Evolutionary conservation across 92 coral and sea anemone species (phyloP), one percentile per base, ranked within the genome.

Genomic region (Meandrina meandrites): DNA sequence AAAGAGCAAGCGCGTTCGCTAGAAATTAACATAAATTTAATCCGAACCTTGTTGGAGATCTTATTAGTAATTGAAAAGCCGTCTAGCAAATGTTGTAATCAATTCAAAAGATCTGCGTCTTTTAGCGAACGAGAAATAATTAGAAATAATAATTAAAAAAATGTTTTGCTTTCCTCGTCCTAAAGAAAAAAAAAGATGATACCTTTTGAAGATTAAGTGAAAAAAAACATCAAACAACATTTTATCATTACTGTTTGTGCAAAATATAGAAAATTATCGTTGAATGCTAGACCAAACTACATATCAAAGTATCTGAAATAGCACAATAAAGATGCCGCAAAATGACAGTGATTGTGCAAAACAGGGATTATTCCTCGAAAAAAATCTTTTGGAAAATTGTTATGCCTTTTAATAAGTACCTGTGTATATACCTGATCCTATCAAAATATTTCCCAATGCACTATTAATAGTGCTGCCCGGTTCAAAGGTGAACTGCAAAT

Each of bases 11-110:
- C 51, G 13, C 4, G n/a, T 70, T 70, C 21, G 75, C 42, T 31
- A 32, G 19, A 73, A 35, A 73, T 73, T 73, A 73, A 4, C 78
- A 73, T 73, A 73, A 73, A 73, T 73, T 21, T 37, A 73, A 73
- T 73, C 28, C 18, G 37, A 37, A 73, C 1, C n/a, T 73, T 73
- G 78, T 73, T 73, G 78, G 78, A 36, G 48, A 56, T 57, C 18
- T 51, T 40, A 74, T 35, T 40, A 19, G 78, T 34, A 22, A 74
- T 74, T 45, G n/a, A 31, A 40, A 18, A 45, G 4, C 37, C 8
- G 60, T 81, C 75, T 58, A 27, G n/a, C 36, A 66, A 17, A 53
- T 22, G 82, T 79, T 17, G 35, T 32, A 56, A 58, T 34, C n/a
- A 58, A 22, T 32, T 5, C 18, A 15, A 12, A 4, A 7, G 31